Conservation (phyloP, 2,113 vertebrate species). For the Microcebus ravelobensis region DNA sequence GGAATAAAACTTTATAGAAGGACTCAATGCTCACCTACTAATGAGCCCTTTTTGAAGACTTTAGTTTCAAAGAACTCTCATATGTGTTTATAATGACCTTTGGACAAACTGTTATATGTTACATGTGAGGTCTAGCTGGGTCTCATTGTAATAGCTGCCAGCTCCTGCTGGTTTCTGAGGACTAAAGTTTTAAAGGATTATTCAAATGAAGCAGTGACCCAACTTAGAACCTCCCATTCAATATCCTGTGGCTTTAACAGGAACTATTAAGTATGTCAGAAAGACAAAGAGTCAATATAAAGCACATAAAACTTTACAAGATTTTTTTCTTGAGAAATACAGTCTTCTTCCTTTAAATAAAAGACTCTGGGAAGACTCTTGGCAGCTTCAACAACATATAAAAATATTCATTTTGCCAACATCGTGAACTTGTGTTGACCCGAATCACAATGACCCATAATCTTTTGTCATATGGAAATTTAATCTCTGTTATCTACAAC, state of each 20-base stretch:
- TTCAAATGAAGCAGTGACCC: slow-evolving; percentile 59
- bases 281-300: slow-evolving; percentile 74
- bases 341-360: slow-evolving; percentile 71
- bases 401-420: slow-evolving; percentile 64
- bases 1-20: not conserved
- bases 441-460: slow-evolving; percentile 49
- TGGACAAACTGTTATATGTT: not conserved
- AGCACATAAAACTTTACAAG: slow-evolving; percentile 65
- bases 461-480: slow-evolving; percentile 48
- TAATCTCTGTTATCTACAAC: slow-evolving; percentile 26
- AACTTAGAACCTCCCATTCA: slow-evolving; percentile 39
- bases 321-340: slow-evolving; percentile 62
- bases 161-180: not conserved
- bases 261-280: slow-evolving; percentile 70
- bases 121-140: not conserved
- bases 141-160: slow-evolving; percentile 5
- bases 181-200: slow-evolving; percentile 52
- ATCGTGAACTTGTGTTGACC: slow-evolving; percentile 52
- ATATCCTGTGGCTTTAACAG: slow-evolving; percentile 64
- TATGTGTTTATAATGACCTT: slow-evolving; percentile 37
- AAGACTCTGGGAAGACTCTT: slow-evolving; percentile 56
- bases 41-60: not conserved
- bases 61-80: not conserved
- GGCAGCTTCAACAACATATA: slow-evolving; percentile 41
- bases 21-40: not conserved